Evolutionary conservation across 2,888 invertebrate genomes (phyloP).

Genomic region (Neoscelio sp.): DNA sequence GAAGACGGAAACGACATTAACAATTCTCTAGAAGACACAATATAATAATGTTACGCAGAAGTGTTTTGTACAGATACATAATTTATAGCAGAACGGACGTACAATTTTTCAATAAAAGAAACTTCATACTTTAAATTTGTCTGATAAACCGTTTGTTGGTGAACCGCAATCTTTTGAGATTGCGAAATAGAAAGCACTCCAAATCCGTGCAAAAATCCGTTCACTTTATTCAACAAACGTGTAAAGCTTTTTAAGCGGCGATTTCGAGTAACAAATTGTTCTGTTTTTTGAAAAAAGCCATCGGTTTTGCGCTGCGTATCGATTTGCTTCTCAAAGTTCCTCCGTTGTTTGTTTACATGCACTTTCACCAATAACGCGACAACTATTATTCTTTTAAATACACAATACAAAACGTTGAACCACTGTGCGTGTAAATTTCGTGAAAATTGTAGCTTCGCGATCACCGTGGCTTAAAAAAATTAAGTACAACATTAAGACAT

Average conservation of each 20-base stretch:
- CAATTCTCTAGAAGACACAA: slow-evolving; percentile 79
- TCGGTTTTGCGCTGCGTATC: slow-evolving; percentile 40
- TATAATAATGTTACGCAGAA: slow-evolving; percentile 65
- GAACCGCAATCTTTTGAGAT: slow-evolving; percentile 15
- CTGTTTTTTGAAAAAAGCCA: slow-evolving; percentile 50
- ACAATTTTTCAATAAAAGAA: no score
- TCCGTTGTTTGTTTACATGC: slow-evolving; percentile 29
- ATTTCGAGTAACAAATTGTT: slow-evolving; percentile 23
- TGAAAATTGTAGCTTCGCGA: slow-evolving; percentile 11
- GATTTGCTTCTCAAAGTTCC: slow-evolving; percentile 61
- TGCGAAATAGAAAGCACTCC: slow-evolving; percentile 7
- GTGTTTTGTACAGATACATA: slow-evolving; percentile 31
- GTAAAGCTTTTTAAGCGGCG: slow-evolving; percentile 41
- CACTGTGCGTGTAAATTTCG: slow-evolving; percentile 16
- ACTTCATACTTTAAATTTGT: slow-evolving; percentile 60
- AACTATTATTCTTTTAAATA: slow-evolving; percentile 23
- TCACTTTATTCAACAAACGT: slow-evolving; percentile 61
- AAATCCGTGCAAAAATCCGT: slow-evolving; percentile 41
- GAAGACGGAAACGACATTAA: slow-evolving; percentile 83
- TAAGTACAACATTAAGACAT: slow-evolving; percentile 30
- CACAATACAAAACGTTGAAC: slow-evolving; percentile 39
- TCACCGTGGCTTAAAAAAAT: slow-evolving; percentile 46
- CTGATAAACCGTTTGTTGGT: slow-evolving; percentile 55
- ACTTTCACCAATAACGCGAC: slow-evolving; percentile 15
- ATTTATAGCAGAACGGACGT: no score